Percentiles rank a stretch among this genome's conserved stretches.
These are phyloP conservation scores for Scrobipalpa atriplicella DNA, from an alignment of 2,888 invertebrate genomes.

Conservation along the genomic window DNA sequence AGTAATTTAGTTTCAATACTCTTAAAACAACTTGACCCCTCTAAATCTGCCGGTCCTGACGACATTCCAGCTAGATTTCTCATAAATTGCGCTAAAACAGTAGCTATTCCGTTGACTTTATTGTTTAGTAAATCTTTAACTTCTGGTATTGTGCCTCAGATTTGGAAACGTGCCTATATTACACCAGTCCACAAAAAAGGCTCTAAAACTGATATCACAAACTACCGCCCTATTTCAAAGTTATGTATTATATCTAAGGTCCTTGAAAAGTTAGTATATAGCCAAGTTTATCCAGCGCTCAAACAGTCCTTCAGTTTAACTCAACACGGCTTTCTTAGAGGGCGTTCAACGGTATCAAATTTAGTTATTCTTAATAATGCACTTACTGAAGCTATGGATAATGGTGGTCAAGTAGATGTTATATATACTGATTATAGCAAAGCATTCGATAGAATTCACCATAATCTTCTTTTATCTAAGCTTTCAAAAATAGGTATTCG, in stretches of 20 bases:
- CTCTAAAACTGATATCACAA: background rate
- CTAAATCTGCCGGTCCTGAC: background rate
- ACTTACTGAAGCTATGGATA: conserved; percentile 19
- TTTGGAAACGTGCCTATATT: background rate
- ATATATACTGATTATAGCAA: conserved; percentile 31
- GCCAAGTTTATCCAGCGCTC: background rate
- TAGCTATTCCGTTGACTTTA: background rate
- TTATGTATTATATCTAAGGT: background rate
- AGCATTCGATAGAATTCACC: conserved; percentile 27
- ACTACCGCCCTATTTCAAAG: background rate
- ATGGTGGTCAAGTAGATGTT: conserved; percentile 25
- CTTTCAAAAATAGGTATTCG: background rate
- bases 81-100: background rate
- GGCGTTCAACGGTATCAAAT: too few relatives aligned
- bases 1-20: background rate
- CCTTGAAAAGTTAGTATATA: background rate
- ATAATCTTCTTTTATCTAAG: conserved; percentile 1
- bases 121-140: background rate
- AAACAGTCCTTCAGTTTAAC: too few relatives aligned
- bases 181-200: conserved; percentile 7
- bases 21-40: background rate
- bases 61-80: background rate
- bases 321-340: too few relatives aligned
- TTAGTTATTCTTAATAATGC: too few relatives aligned
- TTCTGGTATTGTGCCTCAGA: background rate